Evolutionary conservation across 1,140 invertebrate species (phyloP).

Genomic region (Sitophilus oryzae): DNA sequence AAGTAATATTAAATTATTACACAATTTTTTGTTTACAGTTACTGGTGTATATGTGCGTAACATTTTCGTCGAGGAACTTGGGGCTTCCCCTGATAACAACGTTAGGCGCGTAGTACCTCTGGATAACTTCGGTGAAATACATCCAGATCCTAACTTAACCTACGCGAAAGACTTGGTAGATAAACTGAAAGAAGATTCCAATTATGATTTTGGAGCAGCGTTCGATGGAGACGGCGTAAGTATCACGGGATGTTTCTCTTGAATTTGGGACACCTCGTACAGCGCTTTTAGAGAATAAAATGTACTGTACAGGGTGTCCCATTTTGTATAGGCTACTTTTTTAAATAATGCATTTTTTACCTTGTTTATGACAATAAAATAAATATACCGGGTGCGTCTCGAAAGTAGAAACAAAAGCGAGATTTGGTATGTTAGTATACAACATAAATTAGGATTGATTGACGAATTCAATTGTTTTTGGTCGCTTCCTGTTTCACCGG

Average conservation of each 20-base stretch:
- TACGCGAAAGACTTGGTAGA: slow-evolving; percentile 85
- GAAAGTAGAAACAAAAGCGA: too few relatives aligned
- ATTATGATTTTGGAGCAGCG: slow-evolving; percentile 92
- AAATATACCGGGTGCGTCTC: too few relatives aligned
- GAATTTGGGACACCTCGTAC: too few relatives aligned
- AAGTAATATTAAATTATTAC: background rate
- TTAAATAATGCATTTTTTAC: background rate
- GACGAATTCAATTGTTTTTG: too few relatives aligned
- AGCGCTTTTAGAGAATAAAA: too few relatives aligned
- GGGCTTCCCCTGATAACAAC: slow-evolving; percentile 60
- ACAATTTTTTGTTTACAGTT: slow-evolving; percentile 55
- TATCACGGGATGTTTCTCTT: too few relatives aligned
- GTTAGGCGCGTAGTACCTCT: slow-evolving; percentile 69
- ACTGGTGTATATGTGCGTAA: slow-evolving; percentile 92
- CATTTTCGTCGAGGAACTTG: slow-evolving; percentile 85
- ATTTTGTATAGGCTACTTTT: too few relatives aligned
- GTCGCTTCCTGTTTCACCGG: too few relatives aligned
- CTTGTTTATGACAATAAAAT: too few relatives aligned
- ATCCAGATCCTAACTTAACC: slow-evolving; percentile 98
- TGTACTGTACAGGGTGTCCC: too few relatives aligned
- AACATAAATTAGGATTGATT: too few relatives aligned
- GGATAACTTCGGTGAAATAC: slow-evolving; percentile 92
- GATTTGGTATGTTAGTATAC: too few relatives aligned
- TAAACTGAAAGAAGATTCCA: slow-evolving; percentile 54
- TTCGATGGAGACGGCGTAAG: slow-evolving; percentile 96